A percentile compares a stretch with the other conserved stretches of the same genome.
Conservation (phyloP, 2,797 vertebrate genomes). For the Dicrostonyx torquatus region DNA sequence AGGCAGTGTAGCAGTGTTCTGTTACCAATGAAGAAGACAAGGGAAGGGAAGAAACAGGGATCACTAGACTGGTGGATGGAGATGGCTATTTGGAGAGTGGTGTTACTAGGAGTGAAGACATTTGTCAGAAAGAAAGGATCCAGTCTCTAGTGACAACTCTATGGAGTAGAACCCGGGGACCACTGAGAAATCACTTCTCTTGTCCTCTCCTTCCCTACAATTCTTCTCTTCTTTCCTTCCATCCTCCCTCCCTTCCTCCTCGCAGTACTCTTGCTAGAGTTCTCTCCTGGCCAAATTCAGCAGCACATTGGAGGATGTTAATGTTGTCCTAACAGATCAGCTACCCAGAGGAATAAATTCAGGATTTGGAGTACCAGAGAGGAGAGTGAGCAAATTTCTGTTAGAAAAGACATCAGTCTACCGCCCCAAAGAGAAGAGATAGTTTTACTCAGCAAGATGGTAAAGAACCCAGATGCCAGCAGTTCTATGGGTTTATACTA, state of each 20-base stretch:
- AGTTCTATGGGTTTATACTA: not conserved
- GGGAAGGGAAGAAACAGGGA: not conserved
- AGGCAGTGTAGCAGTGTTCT: not conserved
- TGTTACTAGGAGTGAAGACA: not conserved
- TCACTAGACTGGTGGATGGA: no score
- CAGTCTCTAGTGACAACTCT: not conserved
- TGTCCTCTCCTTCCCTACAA: not conserved
- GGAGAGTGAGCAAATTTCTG: not conserved
- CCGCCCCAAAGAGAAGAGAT: not conserved
- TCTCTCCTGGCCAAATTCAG: not conserved
- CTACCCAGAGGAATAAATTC: not conserved
- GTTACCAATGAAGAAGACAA: not conserved
- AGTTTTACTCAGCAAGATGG: not conserved
- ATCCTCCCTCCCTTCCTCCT: not conserved
- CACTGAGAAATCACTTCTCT: not conserved
- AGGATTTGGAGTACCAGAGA: not conserved
- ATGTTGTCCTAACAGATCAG: not conserved
- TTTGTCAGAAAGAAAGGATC: not conserved
- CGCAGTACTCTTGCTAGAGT: not conserved
- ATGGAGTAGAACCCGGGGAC: not conserved
- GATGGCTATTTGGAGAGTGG: not conserved
- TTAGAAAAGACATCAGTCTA: not conserved
- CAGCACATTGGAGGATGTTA: not conserved
- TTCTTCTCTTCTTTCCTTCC: accelerated
- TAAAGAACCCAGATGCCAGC: not conserved